Evolutionary conservation across 2,797 vertebrate genomes (phyloP).

Genomic region (Dallia pectoralis): DNA sequence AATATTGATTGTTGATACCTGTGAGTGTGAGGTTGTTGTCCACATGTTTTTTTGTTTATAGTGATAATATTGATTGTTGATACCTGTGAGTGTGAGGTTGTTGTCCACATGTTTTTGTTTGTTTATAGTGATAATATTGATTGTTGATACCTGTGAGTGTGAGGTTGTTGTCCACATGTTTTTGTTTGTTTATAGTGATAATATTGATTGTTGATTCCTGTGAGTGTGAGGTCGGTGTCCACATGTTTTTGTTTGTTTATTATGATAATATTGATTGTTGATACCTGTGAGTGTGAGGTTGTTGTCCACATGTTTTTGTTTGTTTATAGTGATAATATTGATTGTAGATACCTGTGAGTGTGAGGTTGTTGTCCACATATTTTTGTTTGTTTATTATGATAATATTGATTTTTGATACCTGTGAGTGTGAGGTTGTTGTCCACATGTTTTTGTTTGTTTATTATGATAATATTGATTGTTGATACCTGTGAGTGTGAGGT

Average conservation of each 20-base stretch:
- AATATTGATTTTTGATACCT: not conserved
- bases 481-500: slow-evolving; percentile 52
- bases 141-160: slow-evolving; percentile 33
- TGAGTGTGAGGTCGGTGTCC: slow-evolving; percentile 57
- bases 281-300: slow-evolving; percentile 59
- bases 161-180: slow-evolving; percentile 48
- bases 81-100: slow-evolving; percentile 59
- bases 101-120: not conserved
- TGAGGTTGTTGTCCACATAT: slow-evolving; percentile 54
- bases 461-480: not conserved
- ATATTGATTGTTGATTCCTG: not conserved
- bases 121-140: not conserved
- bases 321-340: not conserved
- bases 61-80: not conserved
- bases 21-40: slow-evolving; percentile 58
- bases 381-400: not conserved
- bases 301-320: not conserved
- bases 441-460: not conserved
- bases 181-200: not conserved
- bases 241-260: not conserved
- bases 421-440: slow-evolving; percentile 58
- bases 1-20: not conserved
- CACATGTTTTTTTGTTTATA: not conserved
- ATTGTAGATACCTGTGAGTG: slow-evolving; percentile 17
- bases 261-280: not conserved